Evolutionary conservation across 2,888 invertebrate species (phyloP), one percentile per base, ranked within the genome.

Genomic region (Malthinus seriepunctatus): DNA sequence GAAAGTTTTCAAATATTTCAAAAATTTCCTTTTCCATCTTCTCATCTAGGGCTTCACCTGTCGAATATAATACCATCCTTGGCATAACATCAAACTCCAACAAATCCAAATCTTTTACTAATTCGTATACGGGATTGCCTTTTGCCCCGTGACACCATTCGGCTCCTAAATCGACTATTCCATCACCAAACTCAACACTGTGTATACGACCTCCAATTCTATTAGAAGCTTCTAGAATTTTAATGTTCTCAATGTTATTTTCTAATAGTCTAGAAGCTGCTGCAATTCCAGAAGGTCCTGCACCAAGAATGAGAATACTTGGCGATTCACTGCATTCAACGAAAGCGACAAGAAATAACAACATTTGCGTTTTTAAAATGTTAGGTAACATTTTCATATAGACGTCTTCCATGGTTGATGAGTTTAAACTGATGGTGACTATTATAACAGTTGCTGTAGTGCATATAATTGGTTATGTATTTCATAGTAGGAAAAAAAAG

Each of bases 171-270:
- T 74, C 74, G 5, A 73, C 68, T n/a, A 66, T 35, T n/a, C 60
- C 61, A 8, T 65, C 69, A 15, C 65, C 71, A 12, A 56, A 60
- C 8, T 49, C 8, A 4, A 71, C 68, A 0, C 72, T 73, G 52
- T 70, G 42, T 10, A 76, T 63, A 51, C 76, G 58, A 7, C 76
- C 76, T 37, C 75, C 76, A 10, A 76, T 73, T 31, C 74, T 64
- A 52, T 71, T 66, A 63, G 73, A 72, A 4, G 76, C 76, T 60
- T 76, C 76, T 48, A 75, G 72, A 56, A 86, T 75, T 1, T 71
- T 78, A 3, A 86, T 65, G 67, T 83, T 75, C 32, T 71, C 69
- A 6, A 81, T 70, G n/a, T 80, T 80, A 61, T 74, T 76, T 65
- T 80, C 75, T 6, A 79, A 63, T 8, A 85, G 72, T 8, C 84